Base-by-base conservation (phyloP, 2,797 vertebrate genomes). In the Bradypodion pumilum region DNA sequence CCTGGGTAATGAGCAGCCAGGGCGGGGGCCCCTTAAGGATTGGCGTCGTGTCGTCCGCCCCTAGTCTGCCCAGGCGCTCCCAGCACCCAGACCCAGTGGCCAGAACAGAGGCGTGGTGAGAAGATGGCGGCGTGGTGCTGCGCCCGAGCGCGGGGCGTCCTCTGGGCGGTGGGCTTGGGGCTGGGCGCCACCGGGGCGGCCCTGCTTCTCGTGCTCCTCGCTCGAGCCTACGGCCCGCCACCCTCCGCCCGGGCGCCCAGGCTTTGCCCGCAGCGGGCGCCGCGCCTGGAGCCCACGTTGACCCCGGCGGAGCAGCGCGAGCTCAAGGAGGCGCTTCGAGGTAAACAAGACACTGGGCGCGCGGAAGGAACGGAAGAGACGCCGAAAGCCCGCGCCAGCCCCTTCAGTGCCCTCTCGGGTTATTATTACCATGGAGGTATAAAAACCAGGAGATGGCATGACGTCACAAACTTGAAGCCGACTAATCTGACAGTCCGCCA, bases 311-410 rank as follows among this genome's bases (percentile, higher is more conserved):
- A 96, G 91, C 93, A 94, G 86, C 81, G 90, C 76, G 86, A 95
- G 69, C 94, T 97, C 0, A 93, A 97, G 25, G 89, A 91, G 2
- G 83, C 91, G 23, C 96, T 98, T 70, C 97, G 96, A 97, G 97
- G 98, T 98, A 94, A 95, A 32, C 5, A 6, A 19, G 40, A 12
- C 10, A 15, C 1, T 15, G 13, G 13, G 9, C n/a, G 74, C 5
- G 21, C 2, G n/a, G 49, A 25, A 21, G 46, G 7, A 72, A 1
- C 2, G 49, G 29, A 29, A 35, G 27, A 29, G 35, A 2, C 5
- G 46, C 42, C 37, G n/a, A 46, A n/a, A 10, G 23, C 29, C 62
- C 7, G 27, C n/a, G 70, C 40, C 29, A 13, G 6, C 40, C 27
- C 29, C 32, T 12, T 46, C 56, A 49, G 60, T 80, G 15, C 37